Evolutionary conservation across 1,140 invertebrate genomes (phyloP).

Genomic region (Teleopsis dalmanni): DNA sequence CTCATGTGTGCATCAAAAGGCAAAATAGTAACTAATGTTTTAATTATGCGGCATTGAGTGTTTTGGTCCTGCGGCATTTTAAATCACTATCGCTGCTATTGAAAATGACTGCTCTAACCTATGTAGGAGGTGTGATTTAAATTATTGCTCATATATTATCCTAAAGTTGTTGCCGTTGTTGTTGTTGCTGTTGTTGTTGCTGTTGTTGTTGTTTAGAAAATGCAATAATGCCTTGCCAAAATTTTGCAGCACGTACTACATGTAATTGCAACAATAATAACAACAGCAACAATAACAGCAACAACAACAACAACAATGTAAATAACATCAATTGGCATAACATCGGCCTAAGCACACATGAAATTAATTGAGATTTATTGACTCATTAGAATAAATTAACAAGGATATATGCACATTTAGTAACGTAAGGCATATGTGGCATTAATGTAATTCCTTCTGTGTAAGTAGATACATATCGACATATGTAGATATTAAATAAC

Average conservation of each 20-base stretch:
- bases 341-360: constrained; percentile 11
- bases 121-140: too few species aligned
- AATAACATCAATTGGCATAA: too few species aligned
- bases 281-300: background rate
- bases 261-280: constrained; percentile 4
- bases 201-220: background rate
- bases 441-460: background rate
- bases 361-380: constrained; percentile 16
- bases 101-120: too few species aligned
- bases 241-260: background rate
- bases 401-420: background rate
- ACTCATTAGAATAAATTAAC: constrained; percentile 16
- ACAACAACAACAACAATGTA: constrained; percentile 1
- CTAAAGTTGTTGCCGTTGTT: background rate
- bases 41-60: too few species aligned
- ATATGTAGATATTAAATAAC: too few species aligned
- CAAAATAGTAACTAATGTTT: too few species aligned
- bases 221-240: background rate
- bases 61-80: too few species aligned
- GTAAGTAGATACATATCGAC: too few species aligned
- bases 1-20: too few species aligned
- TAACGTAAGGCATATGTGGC: background rate
- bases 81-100: too few species aligned
- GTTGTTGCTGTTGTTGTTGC: background rate
- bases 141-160: too few species aligned